These are phyloP conservation scores for Lumbricus terrestris DNA, from an alignment of 2,888 invertebrate genomes.

Conservation along the genomic window DNA sequence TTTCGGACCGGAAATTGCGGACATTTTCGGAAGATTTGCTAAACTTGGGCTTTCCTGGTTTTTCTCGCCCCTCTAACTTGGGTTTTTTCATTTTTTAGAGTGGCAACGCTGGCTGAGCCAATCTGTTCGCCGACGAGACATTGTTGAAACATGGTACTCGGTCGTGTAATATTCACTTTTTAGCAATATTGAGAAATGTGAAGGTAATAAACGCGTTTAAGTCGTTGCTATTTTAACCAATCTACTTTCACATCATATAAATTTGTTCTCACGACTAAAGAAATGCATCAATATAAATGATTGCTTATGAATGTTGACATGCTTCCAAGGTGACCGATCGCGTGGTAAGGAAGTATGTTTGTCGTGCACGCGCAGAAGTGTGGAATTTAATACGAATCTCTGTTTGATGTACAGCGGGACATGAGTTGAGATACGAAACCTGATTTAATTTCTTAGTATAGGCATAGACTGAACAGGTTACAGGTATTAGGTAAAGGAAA, in stretches of 20 bases:
- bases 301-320: neutral
- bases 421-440: neutral
- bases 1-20: no score
- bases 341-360: neutral
- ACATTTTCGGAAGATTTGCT: no score
- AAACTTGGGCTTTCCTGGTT: no score
- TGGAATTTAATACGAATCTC: neutral
- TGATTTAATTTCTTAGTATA: neutral
- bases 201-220: neutral
- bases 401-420: neutral
- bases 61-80: no score
- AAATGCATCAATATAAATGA: neutral
- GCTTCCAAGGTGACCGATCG: neutral
- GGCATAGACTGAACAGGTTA: neutral
- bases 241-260: neutral
- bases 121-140: neutral
- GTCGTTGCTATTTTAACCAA: neutral
- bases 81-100: no score
- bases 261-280: neutral
- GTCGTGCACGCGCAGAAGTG: neutral
- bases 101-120: neutral
- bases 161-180: neutral
- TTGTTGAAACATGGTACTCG: neutral
- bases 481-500: no score
- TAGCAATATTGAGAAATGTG: neutral